Percentiles rank a stretch among this genome's conserved stretches.
Conservation (phyloP, 2,113 vertebrate genomes). For the Eolophus roseicapilla region DNA sequence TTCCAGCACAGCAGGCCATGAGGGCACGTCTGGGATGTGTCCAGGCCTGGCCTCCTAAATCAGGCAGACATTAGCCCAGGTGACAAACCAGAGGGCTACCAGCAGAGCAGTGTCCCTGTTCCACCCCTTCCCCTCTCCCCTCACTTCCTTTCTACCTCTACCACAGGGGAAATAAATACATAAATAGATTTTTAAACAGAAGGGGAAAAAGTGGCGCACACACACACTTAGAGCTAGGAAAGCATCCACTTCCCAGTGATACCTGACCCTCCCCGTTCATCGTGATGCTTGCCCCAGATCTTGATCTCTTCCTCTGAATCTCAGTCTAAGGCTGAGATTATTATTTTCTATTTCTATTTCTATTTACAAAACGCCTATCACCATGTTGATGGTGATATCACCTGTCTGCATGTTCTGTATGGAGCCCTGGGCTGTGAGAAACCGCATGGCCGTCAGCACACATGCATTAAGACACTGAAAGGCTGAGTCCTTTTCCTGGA, state of each 20-base stretch:
- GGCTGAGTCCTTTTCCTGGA: background rate
- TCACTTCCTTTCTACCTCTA: background rate
- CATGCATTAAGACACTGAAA: fast-evolving
- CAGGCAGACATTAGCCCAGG: background rate
- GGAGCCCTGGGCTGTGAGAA: fast-evolving
- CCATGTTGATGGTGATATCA: background rate
- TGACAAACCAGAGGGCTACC: background rate
- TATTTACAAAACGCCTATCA: background rate
- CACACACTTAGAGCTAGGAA: background rate
- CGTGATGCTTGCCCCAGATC: fast-evolving
- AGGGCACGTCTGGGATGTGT: fast-evolving
- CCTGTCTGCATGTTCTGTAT: fast-evolving
- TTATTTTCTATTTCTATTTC: background rate
- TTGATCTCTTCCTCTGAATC: background rate
- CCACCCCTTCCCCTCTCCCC: background rate
- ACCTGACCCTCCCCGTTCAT: fast-evolving
- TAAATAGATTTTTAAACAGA: background rate
- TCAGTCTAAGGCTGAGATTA: background rate
- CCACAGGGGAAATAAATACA: background rate
- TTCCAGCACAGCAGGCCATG: fast-evolving
- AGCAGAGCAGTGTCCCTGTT: background rate
- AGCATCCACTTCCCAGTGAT: background rate
- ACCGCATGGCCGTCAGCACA: background rate
- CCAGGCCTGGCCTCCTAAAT: background rate
- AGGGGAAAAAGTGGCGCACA: background rate